A percentile compares a stretch with the other conserved stretches of the same genome.
Conservation (phyloP, 2,888 invertebrate species). For the Leptodirus hochenwartii region DNA sequence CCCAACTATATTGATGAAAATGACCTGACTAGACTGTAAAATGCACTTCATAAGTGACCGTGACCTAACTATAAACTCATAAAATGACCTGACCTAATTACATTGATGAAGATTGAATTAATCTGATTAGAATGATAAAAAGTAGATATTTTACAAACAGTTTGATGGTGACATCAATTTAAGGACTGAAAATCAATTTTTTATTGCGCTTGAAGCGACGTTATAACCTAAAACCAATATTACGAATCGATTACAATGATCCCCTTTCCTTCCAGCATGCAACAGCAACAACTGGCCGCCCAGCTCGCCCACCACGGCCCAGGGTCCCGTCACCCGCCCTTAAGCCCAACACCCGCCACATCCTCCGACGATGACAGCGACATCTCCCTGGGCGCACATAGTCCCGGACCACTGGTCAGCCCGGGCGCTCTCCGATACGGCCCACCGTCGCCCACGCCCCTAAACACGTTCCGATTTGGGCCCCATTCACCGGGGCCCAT, state of each 20-base stretch:
- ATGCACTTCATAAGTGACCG: too few species aligned
- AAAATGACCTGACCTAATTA: too few species aligned
- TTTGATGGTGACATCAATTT: too few species aligned
- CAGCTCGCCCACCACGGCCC: conserved; percentile 24
- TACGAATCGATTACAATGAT: too few species aligned
- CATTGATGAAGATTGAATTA: too few species aligned
- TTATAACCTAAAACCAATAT: too few species aligned
- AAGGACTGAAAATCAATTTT: background rate
- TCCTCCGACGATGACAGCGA: conserved; percentile 22
- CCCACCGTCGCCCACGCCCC: conserved; percentile 16
- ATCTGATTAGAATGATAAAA: too few species aligned
- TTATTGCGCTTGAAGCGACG: too few species aligned
- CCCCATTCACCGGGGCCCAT: conserved; percentile 29
- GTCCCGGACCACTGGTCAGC: conserved; percentile 19
- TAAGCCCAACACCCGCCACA: conserved; percentile 24
- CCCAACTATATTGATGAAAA: too few species aligned
- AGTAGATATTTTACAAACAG: too few species aligned
- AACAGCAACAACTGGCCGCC: conserved; percentile 27
- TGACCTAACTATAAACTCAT: too few species aligned
- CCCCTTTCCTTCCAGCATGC: conserved; percentile 27
- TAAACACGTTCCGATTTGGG: conserved; percentile 26
- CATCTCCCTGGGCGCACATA: conserved; percentile 27
- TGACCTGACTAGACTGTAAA: too few species aligned
- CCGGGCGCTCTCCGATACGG: conserved; percentile 11
- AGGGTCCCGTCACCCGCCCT: conserved; percentile 18